Conservation (phyloP, 2,113 vertebrate species). For the Protobothrops flavoviridis region DNA sequence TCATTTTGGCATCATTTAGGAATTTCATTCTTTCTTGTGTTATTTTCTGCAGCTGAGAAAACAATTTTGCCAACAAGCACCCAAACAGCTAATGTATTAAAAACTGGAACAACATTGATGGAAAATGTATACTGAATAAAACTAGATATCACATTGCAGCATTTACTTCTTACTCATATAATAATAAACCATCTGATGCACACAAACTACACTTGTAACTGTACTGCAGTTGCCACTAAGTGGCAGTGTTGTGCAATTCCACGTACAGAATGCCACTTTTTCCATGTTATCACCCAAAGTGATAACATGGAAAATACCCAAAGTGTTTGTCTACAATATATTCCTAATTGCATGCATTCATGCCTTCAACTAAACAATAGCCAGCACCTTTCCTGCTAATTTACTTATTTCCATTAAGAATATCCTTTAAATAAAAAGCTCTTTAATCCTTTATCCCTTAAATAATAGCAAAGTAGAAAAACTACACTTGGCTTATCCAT, state of each 20-base stretch:
- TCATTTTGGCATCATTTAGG: neutral
- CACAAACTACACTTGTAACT: neutral
- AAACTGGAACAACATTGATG: neutral
- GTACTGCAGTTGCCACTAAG: neutral
- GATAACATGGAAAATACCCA: too few species aligned
- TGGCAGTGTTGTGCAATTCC: conserved; percentile 1
- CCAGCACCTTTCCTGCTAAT: neutral
- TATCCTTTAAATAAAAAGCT: neutral
- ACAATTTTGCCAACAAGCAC: neutral
- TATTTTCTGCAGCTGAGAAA: neutral
- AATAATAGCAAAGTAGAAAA: neutral
- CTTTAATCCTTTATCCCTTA: neutral
- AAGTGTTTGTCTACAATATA: neutral
- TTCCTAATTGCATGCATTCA: neutral
- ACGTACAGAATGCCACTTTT: too few species aligned
- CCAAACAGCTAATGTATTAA: neutral
- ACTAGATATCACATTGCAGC: neutral
- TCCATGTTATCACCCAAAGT: neutral
- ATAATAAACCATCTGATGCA: neutral
- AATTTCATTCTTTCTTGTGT: neutral
- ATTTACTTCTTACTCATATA: neutral
- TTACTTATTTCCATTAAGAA: neutral
- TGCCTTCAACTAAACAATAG: neutral
- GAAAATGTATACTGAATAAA: neutral
- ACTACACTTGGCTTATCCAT: neutral